Base-by-base conservation (phyloP, 2,797 vertebrate genomes). In the Australoheros facetus region DNA sequence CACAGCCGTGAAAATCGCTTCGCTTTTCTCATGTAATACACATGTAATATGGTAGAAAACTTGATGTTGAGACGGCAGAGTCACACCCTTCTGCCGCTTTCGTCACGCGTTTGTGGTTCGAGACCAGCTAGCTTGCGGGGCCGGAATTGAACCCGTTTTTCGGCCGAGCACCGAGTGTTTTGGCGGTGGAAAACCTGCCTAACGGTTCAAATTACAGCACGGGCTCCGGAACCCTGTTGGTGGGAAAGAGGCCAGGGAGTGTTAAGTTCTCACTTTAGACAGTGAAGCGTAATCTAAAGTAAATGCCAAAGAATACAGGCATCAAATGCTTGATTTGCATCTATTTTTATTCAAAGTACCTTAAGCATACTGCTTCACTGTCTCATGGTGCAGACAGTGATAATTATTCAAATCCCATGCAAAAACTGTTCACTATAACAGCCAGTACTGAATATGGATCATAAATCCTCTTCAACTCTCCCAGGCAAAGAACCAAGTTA, bases 341-440 rank as follows among this genome's bases (percentile, higher is more conserved):
- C 56, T 37, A 78, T 87, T 88, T 85, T 73, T 57, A 85, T 32
- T 30, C 19, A 51, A 26, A 71, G 71, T 55, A 32, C 55, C 82
- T 71, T 64, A 66, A 77, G 56, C 59, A 84, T 51, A 76, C 57
- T 77, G 80, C 78, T 77, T 78, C 75, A 77, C 73, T 73, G 75
- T 55, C 70, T 86, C 64, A 51, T 26, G 62, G 77, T 79, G 74
- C 73, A 84, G 37, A 48, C 71, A 71, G 73, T 58, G 32, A 75
- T 59, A 91, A 83, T 83, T 74, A 92, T 92, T 92, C 77, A 90
- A 94, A 91, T 86, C 12, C 39, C 54, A 88, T 87, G 82, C 66
- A 88, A 91, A 90, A 82, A 54, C 28, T 58, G 64, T n/a, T 78
- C 70, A 79, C 71, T 80, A 60, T 79, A 78, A 84, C 59, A 83